These are phyloP conservation scores for Aphelinus atriplicis DNA, from an alignment of 1,140 invertebrate genomes.

Conservation along the genomic window DNA sequence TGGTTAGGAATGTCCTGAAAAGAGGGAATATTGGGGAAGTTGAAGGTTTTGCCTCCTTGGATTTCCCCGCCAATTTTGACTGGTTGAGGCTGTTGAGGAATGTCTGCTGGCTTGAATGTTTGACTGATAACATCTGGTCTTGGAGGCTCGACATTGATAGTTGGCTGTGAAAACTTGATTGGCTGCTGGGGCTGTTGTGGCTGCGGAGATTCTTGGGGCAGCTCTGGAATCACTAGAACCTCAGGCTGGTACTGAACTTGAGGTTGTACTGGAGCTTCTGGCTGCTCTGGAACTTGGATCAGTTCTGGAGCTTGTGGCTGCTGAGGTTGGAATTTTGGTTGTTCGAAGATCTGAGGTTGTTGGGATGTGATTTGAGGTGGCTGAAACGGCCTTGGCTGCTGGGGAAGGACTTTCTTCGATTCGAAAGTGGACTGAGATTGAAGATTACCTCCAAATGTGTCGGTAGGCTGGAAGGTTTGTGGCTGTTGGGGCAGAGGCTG, in stretches of 20 bases:
- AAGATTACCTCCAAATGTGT: too few species aligned
- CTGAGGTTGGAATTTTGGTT: neutral
- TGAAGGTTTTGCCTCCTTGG: conserved; percentile 9
- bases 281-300: neutral
- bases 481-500: neutral
- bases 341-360: neutral
- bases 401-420: too few species aligned
- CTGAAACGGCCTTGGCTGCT: neutral
- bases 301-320: too few species aligned
- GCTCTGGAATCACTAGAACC: neutral
- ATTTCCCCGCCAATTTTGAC: neutral
- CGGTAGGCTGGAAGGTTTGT: neutral
- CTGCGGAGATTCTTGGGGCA: neutral
- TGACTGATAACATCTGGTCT: neutral
- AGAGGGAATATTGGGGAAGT: neutral
- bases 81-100: neutral
- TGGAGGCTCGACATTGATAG: neutral
- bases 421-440: too few species aligned
- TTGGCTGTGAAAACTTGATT: too few species aligned
- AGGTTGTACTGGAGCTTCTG: conserved; percentile 7
- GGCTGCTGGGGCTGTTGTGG: neutral
- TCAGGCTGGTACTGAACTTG: conserved; percentile 15
- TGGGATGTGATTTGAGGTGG: neutral
- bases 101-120: conserved; percentile 19
- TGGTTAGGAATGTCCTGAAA: conserved; percentile 10